These are phyloP conservation scores for Pristionchus exspectatus DNA, from an alignment of 2,888 invertebrate genomes.

Conservation along the genomic window DNA sequence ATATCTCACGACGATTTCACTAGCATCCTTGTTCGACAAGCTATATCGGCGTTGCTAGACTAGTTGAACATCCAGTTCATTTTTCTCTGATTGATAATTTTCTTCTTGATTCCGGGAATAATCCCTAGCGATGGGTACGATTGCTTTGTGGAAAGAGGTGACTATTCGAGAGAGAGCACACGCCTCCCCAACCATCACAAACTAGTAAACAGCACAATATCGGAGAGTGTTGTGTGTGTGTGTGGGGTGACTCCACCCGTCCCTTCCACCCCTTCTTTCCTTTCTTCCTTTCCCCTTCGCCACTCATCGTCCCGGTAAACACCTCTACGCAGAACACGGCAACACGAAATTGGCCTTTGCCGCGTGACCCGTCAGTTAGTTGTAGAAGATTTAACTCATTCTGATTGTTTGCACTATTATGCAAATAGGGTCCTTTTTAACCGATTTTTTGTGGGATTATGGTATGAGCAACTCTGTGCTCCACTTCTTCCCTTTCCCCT, in stretches of 20 bases:
- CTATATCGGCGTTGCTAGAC: not conserved
- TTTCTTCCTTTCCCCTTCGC: not conserved
- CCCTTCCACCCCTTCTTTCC: not conserved
- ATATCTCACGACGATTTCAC: not conserved
- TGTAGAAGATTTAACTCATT: not conserved
- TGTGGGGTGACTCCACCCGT: not conserved
- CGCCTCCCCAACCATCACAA: not conserved
- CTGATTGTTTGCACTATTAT: too few relatives aligned
- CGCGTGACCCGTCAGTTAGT: not conserved
- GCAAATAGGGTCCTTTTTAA: too few relatives aligned
- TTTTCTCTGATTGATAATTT: too few relatives aligned
- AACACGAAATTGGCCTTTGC: not conserved
- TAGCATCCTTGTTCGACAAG: not conserved
- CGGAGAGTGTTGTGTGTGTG: not conserved
- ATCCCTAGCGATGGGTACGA: too few relatives aligned
- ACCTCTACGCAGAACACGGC: not conserved
- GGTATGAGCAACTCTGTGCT: too few relatives aligned
- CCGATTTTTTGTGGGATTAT: too few relatives aligned
- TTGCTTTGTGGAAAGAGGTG: not conserved
- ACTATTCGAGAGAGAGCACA: not conserved
- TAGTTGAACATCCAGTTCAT: too few relatives aligned
- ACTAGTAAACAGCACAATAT: slow-evolving; percentile 25
- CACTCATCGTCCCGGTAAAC: slow-evolving; percentile 36
- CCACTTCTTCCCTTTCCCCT: too few relatives aligned
- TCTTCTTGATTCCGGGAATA: too few relatives aligned